Evolutionary conservation across 2,888 invertebrate genomes (phyloP).

Genomic region (Zaprionus bogoriensis): DNA sequence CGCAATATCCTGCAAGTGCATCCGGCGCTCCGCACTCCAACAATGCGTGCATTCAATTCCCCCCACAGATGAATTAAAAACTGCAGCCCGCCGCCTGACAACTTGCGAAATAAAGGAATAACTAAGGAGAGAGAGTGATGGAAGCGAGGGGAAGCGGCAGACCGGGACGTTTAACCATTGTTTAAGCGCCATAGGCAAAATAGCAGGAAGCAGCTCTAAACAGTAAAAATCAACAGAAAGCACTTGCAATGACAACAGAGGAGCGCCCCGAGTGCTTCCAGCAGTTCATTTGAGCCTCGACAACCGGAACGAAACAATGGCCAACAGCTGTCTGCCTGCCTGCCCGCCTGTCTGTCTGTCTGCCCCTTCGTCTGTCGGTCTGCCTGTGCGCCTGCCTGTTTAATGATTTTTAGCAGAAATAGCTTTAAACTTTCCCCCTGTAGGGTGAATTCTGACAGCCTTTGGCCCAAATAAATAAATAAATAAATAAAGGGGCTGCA

Average conservation of each 20-base stretch:
- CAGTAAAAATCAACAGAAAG: slow-evolving; percentile 53
- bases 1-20: slow-evolving; percentile 56
- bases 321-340: slow-evolving; percentile 19
- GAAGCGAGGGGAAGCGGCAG: slow-evolving; percentile 6
- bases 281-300: slow-evolving; percentile 52
- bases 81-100: slow-evolving; percentile 40
- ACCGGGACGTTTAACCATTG: slow-evolving; percentile 44
- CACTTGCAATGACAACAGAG: slow-evolving; percentile 41
- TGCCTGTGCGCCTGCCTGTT: slow-evolving; percentile 14
- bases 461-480: slow-evolving; percentile 17
- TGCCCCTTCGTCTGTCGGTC: background rate
- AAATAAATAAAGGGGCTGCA: background rate
- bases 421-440: slow-evolving; percentile 25
- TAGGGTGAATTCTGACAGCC: background rate
- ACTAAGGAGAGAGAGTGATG: slow-evolving; percentile 16
- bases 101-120: slow-evolving; percentile 30
- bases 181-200: slow-evolving; percentile 48
- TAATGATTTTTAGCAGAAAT: slow-evolving; percentile 24
- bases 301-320: slow-evolving; percentile 35
- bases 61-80: slow-evolving; percentile 57
- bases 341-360: background rate
- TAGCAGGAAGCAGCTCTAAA: slow-evolving; percentile 49
- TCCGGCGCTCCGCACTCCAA: slow-evolving; percentile 39
- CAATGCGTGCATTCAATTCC: slow-evolving; percentile 56
- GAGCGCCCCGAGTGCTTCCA: slow-evolving; percentile 42